Conservation (phyloP, 1,140 invertebrate species). For the Eumeta japonica region DNA sequence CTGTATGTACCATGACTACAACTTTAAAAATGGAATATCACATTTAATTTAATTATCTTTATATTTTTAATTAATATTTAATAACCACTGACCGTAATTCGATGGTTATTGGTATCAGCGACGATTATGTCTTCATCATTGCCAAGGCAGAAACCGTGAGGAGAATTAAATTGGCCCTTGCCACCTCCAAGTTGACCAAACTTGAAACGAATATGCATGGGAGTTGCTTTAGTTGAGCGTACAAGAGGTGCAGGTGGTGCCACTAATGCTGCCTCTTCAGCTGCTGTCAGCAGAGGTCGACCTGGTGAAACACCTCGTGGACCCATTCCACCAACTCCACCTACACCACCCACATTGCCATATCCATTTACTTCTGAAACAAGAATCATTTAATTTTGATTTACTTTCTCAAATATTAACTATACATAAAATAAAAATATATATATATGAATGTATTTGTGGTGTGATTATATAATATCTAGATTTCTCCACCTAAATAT, state of each 20-base stretch:
- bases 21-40: neutral
- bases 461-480: no score
- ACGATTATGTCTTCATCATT: slow-evolving; percentile 92
- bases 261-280: slow-evolving; percentile 48
- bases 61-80: neutral
- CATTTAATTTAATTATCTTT: slow-evolving; percentile 1
- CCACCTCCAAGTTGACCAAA: slow-evolving; percentile 90
- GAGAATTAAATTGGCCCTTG: slow-evolving; percentile 93
- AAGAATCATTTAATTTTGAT: slow-evolving; percentile 3
- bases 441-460: no score
- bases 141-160: slow-evolving; percentile 94
- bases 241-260: slow-evolving; percentile 48
- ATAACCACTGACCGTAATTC: slow-evolving; percentile 73
- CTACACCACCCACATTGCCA: slow-evolving; percentile 31
- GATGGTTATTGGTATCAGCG: slow-evolving; percentile 94
- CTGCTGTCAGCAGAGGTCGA: slow-evolving; percentile 39
- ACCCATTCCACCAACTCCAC: slow-evolving; percentile 24
- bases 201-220: slow-evolving; percentile 87
- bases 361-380: slow-evolving; percentile 48
- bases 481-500: no score
- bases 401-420: no score
- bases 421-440: no score
- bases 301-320: slow-evolving; percentile 57
- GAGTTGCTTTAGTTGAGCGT: slow-evolving; percentile 70
- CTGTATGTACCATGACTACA: no score